Base-by-base conservation (phyloP, 2,113 vertebrate genomes). In the Ochotona curzoniae region DNA sequence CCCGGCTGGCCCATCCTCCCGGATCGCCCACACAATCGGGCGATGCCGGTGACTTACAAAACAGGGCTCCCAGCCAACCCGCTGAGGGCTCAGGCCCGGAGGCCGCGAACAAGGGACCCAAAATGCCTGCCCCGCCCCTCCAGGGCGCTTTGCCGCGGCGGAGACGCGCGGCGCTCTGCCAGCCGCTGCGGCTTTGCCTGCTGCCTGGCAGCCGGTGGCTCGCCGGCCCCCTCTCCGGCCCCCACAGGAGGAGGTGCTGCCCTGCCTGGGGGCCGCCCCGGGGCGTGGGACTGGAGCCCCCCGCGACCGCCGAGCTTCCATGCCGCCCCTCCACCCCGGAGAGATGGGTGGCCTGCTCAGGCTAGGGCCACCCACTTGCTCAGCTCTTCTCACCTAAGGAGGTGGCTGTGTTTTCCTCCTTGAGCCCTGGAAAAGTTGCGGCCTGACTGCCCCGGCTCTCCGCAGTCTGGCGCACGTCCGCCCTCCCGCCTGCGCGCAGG, bases 331-430 rank as follows among this genome's bases (percentile, higher is more conserved):
- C 38, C 38, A 44, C 38, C 38, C 38, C 32, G 80, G 60, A 66
- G 81, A 49, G 61, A 26, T 71, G 70, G 89, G 94, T 81, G 93
- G 94, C 75, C 44, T 76, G 18, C 32, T 81, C 89, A 66, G 93
- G 91, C 93, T 54, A 6, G 63, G 95, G 93, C 93, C 96, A 89
- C 83, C 94, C 91, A 70, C 95, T 80, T 9, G n/a, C 32, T 80
- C 7, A 17, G 84, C 25, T 25, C 66, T 80, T 32, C 79, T 54
- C 18, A 60, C 4, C 23, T 2, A 60, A 57, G 47, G 70, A 44
- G 38, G 38, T 44, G 38, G 38, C 30, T 38, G 57, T 35, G 83
- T 69, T 49, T 73, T 44, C 60, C 66, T 64, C 79, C 2, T 44
- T 7, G 74, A 67, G 69, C 69, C 63, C 49, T 18, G 73, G 63